Evolutionary conservation across 1,140 invertebrate species (phyloP).

Genomic region (Coboldia fuscipes): DNA sequence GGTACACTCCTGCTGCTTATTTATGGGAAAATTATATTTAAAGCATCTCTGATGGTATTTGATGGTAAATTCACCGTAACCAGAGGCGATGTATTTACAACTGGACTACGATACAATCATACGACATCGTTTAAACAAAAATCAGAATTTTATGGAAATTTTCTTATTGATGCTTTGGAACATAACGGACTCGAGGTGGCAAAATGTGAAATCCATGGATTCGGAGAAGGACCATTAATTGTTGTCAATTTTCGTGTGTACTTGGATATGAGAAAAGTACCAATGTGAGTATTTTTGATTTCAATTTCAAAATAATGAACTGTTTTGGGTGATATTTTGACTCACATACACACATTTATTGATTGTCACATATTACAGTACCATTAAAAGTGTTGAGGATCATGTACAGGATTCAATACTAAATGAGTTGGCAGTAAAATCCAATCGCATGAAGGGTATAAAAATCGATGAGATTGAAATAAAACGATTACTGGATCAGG

Average conservation of each 20-base stretch:
- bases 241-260: constrained; percentile 17
- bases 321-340: background rate
- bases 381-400: constrained; percentile 19
- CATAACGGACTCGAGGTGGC: constrained; percentile 16
- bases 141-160: constrained; percentile 17
- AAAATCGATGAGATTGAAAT: constrained; percentile 16
- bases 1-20: too few species aligned
- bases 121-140: constrained; percentile 19
- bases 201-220: constrained; percentile 18
- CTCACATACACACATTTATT: background rate
- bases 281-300: constrained; percentile 11
- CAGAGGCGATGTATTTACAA: constrained; percentile 19
- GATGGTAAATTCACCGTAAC: constrained; percentile 19
- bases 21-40: background rate
- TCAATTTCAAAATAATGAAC: background rate
- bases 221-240: constrained; percentile 18
- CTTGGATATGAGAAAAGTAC: constrained; percentile 18
- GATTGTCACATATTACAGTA: constrained; percentile 8
- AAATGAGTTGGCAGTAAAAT: constrained; percentile 12
- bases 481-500: constrained; percentile 17
- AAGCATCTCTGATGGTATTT: constrained; percentile 15
- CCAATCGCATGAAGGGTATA: constrained; percentile 15
- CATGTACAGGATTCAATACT: constrained; percentile 18
- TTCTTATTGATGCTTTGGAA: constrained; percentile 14
- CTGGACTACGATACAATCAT: constrained; percentile 19